Conservation (phyloP, 2,888 invertebrate species). For the Leptinotarsa juncta region DNA sequence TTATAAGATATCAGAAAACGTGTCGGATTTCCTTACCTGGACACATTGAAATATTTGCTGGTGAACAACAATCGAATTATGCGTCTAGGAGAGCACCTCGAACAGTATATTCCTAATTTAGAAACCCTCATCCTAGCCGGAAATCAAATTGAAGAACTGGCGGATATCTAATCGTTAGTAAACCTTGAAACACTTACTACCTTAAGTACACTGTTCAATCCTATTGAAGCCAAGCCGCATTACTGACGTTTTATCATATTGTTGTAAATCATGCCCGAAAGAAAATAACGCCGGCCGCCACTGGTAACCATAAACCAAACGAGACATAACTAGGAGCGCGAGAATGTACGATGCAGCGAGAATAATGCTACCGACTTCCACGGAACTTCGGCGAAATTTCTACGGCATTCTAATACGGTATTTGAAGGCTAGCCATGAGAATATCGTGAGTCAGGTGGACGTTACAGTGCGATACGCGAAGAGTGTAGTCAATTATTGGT, state of each 20-base stretch:
- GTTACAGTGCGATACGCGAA: too few species aligned
- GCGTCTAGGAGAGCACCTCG: conserved; percentile 79
- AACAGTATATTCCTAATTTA: conserved; percentile 89
- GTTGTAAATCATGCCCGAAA: too few species aligned
- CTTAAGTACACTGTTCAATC: conserved; percentile 93
- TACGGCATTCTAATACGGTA: too few species aligned
- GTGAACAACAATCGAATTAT: conserved; percentile 97
- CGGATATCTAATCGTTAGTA: conserved; percentile 90
- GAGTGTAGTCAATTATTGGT: too few species aligned
- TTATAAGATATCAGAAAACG: conserved; percentile 98
- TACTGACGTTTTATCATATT: conserved; percentile 79
- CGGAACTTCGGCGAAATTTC: too few species aligned
- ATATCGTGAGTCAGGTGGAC: too few species aligned
- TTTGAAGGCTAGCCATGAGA: too few species aligned
- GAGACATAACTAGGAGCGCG: too few species aligned
- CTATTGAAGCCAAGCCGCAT: conserved; percentile 93
- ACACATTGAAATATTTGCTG: conserved; percentile 88
- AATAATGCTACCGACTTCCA: too few species aligned
- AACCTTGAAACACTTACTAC: conserved; percentile 82
- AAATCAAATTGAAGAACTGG: conserved; percentile 94
- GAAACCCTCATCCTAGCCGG: conserved; percentile 93
- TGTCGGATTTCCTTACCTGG: conserved; percentile 95
- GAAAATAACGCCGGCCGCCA: too few species aligned
- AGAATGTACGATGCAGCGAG: too few species aligned
- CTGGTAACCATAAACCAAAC: too few species aligned